These are phyloP conservation scores for Atopsyche davidsoni DNA, from an alignment of 1,140 invertebrate genomes.

Conservation along the genomic window DNA sequence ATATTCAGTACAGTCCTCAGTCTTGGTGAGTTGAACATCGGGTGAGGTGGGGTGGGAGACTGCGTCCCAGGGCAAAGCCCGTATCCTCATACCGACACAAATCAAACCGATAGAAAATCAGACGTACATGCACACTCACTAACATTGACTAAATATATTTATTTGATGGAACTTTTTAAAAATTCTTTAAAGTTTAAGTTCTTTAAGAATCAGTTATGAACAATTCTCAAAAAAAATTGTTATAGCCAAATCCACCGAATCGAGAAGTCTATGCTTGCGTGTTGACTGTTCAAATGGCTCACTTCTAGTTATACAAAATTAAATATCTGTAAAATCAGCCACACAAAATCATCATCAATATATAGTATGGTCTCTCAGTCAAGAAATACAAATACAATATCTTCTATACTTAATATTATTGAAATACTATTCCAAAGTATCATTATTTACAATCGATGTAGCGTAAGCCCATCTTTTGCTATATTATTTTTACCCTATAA, in stretches of 20 bases:
- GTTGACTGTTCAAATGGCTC: neutral
- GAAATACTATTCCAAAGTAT: conserved; percentile 29
- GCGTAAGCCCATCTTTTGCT: conserved; percentile 14
- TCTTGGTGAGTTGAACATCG: conserved; percentile 17
- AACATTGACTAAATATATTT: conserved; percentile 23
- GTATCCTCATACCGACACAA: neutral
- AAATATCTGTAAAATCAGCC: conserved; percentile 11
- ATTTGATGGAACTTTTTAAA: too few species aligned
- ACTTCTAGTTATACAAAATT: conserved; percentile 11
- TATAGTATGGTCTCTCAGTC: conserved; percentile 29
- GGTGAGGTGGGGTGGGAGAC: neutral
- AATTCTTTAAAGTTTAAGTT: too few species aligned
- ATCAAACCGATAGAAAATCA: conserved; percentile 21
- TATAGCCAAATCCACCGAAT: too few species aligned
- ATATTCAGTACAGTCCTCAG: conserved; percentile 24
- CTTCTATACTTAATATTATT: conserved; percentile 26
- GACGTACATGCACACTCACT: conserved; percentile 27
- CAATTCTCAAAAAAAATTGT: too few species aligned
- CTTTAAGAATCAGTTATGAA: too few species aligned
- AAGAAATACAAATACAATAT: conserved; percentile 31
- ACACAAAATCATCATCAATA: conserved; percentile 8
- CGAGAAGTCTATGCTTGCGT: too few species aligned
- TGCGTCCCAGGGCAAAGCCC: neutral
- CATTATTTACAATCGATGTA: conserved; percentile 28
- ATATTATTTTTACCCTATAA: conserved; percentile 27